phyloP scores from a whole-genome alignment of 2,797 vertebrate genomes.

The Myotis findleyi region DNA sequence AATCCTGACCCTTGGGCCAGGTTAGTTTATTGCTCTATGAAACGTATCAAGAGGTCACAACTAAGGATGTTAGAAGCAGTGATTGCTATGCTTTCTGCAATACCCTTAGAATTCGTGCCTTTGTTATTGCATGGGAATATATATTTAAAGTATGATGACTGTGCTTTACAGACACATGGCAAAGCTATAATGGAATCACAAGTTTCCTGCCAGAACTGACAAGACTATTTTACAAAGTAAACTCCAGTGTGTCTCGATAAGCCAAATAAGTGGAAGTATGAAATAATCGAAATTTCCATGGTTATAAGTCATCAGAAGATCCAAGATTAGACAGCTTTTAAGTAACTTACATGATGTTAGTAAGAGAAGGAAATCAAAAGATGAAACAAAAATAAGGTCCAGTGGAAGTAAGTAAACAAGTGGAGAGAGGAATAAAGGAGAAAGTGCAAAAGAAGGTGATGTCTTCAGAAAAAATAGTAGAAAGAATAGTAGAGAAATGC shows the following conservation, averaged over 20 bases:
- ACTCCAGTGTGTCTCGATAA: background rate
- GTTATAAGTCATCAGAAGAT: background rate
- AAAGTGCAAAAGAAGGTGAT: background rate
- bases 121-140: background rate
- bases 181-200: background rate
- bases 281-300: background rate
- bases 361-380: background rate
- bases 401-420: background rate
- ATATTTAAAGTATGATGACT: background rate
- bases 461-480: background rate
- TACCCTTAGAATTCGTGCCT: background rate
- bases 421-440: background rate
- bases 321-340: background rate
- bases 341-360: background rate
- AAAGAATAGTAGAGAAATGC: background rate
- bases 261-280: background rate
- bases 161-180: background rate
- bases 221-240: background rate
- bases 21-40: background rate
- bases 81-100: background rate
- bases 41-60: background rate
- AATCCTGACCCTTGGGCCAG: background rate
- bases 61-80: background rate
- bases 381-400: background rate
- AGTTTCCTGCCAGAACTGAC: background rate